Evolutionary conservation across 2,797 vertebrate species (phyloP).

Genomic region (Sebastes oblongus): DNA sequence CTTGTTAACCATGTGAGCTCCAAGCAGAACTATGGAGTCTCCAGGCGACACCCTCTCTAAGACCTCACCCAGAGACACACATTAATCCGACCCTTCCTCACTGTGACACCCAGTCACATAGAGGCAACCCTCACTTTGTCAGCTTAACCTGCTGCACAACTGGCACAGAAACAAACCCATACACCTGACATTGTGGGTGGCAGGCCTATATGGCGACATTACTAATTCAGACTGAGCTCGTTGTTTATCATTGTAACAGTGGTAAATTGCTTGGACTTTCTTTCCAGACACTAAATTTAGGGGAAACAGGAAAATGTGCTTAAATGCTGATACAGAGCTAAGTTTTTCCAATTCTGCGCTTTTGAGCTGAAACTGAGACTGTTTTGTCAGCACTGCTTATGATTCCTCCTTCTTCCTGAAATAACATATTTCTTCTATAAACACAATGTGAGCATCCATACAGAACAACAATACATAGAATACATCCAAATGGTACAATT

Average conservation of each 20-base stretch:
- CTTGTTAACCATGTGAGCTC: background rate
- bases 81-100: background rate
- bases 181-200: background rate
- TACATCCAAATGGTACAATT: background rate
- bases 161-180: background rate
- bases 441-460: background rate
- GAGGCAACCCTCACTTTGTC: background rate
- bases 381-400: slow-evolving; percentile 2
- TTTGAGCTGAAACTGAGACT: slow-evolving; percentile 12
- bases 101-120: background rate
- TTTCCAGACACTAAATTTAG: background rate
- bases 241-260: slow-evolving; percentile 14
- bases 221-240: slow-evolving; percentile 14
- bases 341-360: background rate
- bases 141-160: background rate
- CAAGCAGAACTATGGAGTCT: background rate
- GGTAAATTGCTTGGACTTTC: background rate
- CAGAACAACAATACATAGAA: background rate
- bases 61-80: background rate
- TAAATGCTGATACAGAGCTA: slow-evolving; percentile 17
- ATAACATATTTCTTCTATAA: slow-evolving; percentile 3
- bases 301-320: background rate
- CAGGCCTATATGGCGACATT: background rate
- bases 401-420: background rate
- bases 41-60: background rate